Evolutionary conservation across 2,113 vertebrate genomes (phyloP).

Genomic region (Poeciliopsis retropinna): DNA sequence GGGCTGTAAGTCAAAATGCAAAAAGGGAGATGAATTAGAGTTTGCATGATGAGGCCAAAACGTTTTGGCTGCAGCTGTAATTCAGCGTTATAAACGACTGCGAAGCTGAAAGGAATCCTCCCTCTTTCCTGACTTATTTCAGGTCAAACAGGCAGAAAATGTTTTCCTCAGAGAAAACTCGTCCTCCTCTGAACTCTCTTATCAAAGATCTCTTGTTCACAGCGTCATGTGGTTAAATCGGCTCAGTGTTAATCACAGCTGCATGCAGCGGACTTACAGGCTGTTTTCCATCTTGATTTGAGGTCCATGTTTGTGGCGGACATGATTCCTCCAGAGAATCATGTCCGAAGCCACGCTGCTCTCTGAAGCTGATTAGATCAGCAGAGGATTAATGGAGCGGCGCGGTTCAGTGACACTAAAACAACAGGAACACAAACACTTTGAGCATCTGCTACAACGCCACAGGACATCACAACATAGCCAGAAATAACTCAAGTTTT

Average conservation of each 20-base stretch:
- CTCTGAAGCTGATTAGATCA: constrained; percentile 5
- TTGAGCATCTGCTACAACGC: background rate
- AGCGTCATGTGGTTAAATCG: constrained; percentile 40
- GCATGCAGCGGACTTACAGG: background rate
- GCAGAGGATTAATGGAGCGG: constrained; percentile 5
- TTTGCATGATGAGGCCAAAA: constrained; percentile 18
- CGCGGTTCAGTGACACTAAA: background rate
- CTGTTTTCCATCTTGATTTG: background rate
- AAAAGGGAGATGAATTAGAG: background rate
- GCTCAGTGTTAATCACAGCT: constrained; percentile 21
- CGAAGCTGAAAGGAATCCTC: constrained; percentile 31
- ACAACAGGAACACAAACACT: background rate
- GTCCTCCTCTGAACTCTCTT: constrained; percentile 52
- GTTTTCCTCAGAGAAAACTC: constrained; percentile 20
- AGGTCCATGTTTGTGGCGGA: background rate
- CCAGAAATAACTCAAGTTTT: background rate
- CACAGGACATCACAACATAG: background rate
- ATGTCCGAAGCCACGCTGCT: background rate
- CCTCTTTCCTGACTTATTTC: constrained; percentile 45
- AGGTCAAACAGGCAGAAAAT: constrained; percentile 46
- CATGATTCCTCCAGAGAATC: background rate
- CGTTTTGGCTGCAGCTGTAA: constrained; percentile 28
- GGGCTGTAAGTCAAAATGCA: constrained; percentile 19
- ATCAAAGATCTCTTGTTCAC: constrained; percentile 42
- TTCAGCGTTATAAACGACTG: constrained; percentile 35